Base-by-base conservation (phyloP, 1,140 invertebrate genomes). In the Phocides pigmalion region DNA sequence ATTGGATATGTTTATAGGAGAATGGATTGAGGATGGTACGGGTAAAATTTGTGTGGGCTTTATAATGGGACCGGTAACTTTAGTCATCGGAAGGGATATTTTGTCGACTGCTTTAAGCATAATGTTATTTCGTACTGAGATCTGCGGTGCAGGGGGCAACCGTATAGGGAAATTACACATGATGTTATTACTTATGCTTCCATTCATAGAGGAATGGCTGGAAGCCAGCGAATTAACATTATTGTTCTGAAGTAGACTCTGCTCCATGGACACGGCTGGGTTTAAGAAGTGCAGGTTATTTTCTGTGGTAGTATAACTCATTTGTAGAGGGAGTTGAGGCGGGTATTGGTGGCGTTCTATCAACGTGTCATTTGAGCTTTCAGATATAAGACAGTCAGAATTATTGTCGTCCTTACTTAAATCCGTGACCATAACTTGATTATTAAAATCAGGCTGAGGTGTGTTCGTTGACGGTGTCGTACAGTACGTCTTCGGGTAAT, bases 101-200 rank as follows among this genome's bases (percentile, higher is more conserved):
- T 88, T 90, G 37, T 88, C 82, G 1, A 84, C 79, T 0, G 87
- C 79, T 59, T 84, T 89, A 6, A 91, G 62, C 20, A 81, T 91
- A 11, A 87, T 86, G 41, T 85, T 88, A 25, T 87, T 87, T 0
- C 74, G 66, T n/a, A 81, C 68, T 11, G 84, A 80, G 17, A 84
- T 76, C 51, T 74, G 74, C 0, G 85, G 76, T 0, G 68, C 67
- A 0, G 76, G 80, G 0, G 89, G 87, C 11, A 91, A 47, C 16
- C 86, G 64, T 11, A 91, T 91, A 0, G 89, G 89, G 20, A 91
- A 89, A 59, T 89, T 89, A 32, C 78, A 76, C 89, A 91, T 89
- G 5, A 91, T 89, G 50, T 88, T 87, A 62, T 82, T 86, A 17
- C 63, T 74, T n/a, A 88, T 76, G 64, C 66, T 80, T 22, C 62